A percentile compares a stretch with the other conserved stretches of the same genome.
These are phyloP conservation scores for Ooceraea biroi DNA, from an alignment of 1,140 invertebrate species.

Conservation along the genomic window DNA sequence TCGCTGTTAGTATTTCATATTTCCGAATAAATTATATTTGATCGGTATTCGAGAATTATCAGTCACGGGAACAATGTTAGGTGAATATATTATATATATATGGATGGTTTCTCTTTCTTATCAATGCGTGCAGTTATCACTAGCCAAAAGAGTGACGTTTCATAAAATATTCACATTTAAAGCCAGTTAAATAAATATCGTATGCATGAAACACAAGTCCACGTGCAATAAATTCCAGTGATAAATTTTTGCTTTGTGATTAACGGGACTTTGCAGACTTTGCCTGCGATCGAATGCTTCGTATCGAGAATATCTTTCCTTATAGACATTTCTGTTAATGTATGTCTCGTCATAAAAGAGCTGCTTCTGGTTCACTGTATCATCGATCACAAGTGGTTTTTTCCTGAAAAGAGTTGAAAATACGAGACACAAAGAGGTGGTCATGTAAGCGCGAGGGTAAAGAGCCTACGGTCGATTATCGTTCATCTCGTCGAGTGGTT, in stretches of 20 bases:
- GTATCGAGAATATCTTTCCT: constrained; percentile 9
- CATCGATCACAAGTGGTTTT: constrained; percentile 42
- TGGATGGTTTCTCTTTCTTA: constrained; percentile 15
- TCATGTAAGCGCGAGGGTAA: constrained; percentile 49
- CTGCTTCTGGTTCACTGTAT: constrained; percentile 26
- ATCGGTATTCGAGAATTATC: constrained; percentile 5
- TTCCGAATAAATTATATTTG: background rate
- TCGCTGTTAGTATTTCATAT: background rate
- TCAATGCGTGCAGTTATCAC: constrained; percentile 3
- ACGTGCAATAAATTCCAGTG: constrained; percentile 2
- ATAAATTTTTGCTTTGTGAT: constrained; percentile 16
- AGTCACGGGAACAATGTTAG: background rate
- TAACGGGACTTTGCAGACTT: too few relatives aligned
- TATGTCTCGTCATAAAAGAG: background rate
- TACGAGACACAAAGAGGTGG: constrained; percentile 42
- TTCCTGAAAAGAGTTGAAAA: constrained; percentile 46
- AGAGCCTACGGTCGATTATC: constrained; percentile 59
- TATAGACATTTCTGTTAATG: constrained; percentile 30
- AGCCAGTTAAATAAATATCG: constrained; percentile 14
- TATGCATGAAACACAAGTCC: background rate
- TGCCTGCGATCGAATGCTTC: background rate
- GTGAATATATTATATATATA: background rate
- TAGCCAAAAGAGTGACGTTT: background rate
- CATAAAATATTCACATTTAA: background rate
- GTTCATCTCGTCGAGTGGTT: constrained; percentile 61